A percentile compares a stretch with the other conserved stretches of the same genome.
These are phyloP conservation scores for Cinclus mexicanus DNA, from an alignment of 2,113 vertebrate species.

Conservation along the genomic window DNA sequence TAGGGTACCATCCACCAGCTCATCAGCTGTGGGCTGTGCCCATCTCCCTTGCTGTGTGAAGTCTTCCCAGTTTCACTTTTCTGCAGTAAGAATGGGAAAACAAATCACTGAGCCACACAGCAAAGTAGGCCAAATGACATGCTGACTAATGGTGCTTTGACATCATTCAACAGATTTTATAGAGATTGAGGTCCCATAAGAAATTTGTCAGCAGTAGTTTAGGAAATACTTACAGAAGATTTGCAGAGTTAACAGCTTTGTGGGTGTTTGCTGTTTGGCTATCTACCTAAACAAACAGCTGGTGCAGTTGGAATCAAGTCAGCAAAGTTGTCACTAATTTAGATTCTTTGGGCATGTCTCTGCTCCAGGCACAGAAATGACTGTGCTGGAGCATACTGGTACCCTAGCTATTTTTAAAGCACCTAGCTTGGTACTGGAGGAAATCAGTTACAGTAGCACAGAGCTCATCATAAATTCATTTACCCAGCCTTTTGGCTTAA, in stretches of 20 bases:
- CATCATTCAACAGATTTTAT: conserved; percentile 6
- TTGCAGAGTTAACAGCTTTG: conserved; percentile 43
- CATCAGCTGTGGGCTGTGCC: fast-evolving
- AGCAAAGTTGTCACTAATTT: background rate
- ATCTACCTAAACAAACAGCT: conserved; percentile 46
- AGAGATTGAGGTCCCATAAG: conserved; percentile 30
- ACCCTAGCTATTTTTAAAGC: conserved; percentile 3
- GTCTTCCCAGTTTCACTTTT: background rate
- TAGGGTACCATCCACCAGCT: background rate
- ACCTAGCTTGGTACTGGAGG: background rate
- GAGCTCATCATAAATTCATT: background rate
- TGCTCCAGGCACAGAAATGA: background rate
- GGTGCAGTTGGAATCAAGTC: conserved; percentile 35
- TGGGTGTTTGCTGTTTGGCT: conserved; percentile 31
- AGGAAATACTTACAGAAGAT: conserved; percentile 41
- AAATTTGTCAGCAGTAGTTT: conserved; percentile 51
- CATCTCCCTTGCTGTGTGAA: background rate
- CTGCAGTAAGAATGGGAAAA: background rate
- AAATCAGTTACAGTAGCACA: background rate
- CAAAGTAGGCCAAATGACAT: background rate
- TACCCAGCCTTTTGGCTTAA: background rate
- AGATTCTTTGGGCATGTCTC: background rate
- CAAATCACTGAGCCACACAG: background rate
- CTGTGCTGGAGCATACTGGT: background rate
- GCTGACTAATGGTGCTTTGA: conserved; percentile 49